Base-by-base conservation (phyloP, 2,888 invertebrate genomes). In the Stomorhina lunata region DNA sequence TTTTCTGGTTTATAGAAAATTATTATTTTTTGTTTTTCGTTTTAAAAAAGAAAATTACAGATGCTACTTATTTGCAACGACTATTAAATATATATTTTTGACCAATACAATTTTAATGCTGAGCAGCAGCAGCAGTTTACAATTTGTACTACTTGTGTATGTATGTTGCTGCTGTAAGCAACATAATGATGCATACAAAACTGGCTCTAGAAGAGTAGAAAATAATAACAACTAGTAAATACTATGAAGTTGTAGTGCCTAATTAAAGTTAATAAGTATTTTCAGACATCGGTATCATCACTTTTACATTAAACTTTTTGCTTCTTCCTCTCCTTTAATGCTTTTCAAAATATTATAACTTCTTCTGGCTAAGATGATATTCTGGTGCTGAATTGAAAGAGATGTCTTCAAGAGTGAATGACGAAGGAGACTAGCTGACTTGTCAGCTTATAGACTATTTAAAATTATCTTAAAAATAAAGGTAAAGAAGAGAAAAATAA, bases 201-300 rank as follows among this genome's bases (percentile, higher is more conserved):
- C 45, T 75, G 55, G 37, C 72, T 72, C 4, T n/a, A 69, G 27
- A 61, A 63, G 17, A n/a, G n/a, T n/a, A n/a, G 34, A 53, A 50
- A 15, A 32, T 40, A 68, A 66, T 76, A 68, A 25, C 40, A 65
- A 79, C 79, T 66, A 75, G 78, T 63, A 65, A n/a, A n/a, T n/a
- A n/a, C n/a, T n/a, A n/a, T n/a, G n/a, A n/a, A n/a, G 53, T 78
- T 71, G 59, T 32, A 71, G 65, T 75, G 75, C 29, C 79, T 82
- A 82, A 82, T 82, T 82, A 82, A 82, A 82, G 82, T 75, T 82
- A 82, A 82, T 82, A 82, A 82, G 82, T 75, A 75, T 79, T 75
- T 79, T 79, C 82, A 75, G 75, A 71, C 78, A 79, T 45, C 75
- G 79, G 82, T 79, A 82, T 78, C 82, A 82, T 79, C 82, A 82